These are phyloP conservation scores for Drosophila buzzatii DNA, from an alignment of 2,888 invertebrate genomes.

Conservation along the genomic window DNA sequence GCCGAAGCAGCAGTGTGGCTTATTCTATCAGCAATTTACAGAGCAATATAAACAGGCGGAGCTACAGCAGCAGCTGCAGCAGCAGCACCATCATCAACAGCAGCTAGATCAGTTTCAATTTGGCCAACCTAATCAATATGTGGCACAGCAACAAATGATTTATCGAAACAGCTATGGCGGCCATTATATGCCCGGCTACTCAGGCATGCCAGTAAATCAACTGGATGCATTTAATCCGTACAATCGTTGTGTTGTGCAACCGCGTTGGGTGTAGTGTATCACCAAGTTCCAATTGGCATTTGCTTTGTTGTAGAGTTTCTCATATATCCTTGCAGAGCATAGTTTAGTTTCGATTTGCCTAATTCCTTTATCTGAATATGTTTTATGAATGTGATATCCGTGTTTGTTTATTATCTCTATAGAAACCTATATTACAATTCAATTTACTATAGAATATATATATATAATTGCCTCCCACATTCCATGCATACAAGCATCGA, in stretches of 20 bases:
- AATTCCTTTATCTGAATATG: too few relatives aligned
- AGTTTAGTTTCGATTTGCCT: neutral
- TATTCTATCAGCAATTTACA: constrained; percentile 10
- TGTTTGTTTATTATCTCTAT: neutral
- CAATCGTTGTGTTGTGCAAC: constrained; percentile 27
- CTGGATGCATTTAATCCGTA: constrained; percentile 1
- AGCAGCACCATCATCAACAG: constrained; percentile 14
- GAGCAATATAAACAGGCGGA: constrained; percentile 15
- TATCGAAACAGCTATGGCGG: neutral
- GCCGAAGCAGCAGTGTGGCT: neutral
- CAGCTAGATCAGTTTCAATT: constrained; percentile 12
- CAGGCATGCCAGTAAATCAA: constrained; percentile 7
- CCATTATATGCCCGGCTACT: constrained; percentile 6
- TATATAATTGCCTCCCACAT: too few relatives aligned
- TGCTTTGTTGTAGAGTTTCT: neutral
- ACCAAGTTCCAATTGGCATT: constrained; percentile 34
- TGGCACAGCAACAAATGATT: constrained; percentile 8
- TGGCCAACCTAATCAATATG: neutral
- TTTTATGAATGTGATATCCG: neutral
- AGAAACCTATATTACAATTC: too few relatives aligned
- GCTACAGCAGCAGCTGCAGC: constrained; percentile 15
- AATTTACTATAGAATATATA: too few relatives aligned
- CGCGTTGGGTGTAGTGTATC: constrained; percentile 75
- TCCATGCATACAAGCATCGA: too few relatives aligned
- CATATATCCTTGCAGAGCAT: neutral